Conservation (phyloP, 2,888 invertebrate species). For the Electrophaes corylata region DNA sequence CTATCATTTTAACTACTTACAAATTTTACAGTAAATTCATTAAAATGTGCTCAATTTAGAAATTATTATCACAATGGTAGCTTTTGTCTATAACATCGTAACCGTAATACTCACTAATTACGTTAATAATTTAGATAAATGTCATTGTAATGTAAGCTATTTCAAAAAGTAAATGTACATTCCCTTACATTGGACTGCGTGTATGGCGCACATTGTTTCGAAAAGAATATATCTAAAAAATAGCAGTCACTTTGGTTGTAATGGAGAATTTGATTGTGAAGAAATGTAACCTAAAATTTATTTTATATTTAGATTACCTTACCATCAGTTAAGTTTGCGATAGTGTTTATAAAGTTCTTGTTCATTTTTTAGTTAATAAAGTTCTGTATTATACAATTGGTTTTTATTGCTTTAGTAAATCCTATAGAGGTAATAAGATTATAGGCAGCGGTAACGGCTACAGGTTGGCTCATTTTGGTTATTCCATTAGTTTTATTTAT, state of each 20-base stretch:
- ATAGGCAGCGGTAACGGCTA: too few species aligned
- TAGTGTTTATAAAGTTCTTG: slow-evolving; percentile 36
- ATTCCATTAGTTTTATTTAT: too few species aligned
- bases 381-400: slow-evolving; percentile 45
- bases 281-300: slow-evolving; percentile 25
- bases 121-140: slow-evolving; percentile 3
- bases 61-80: slow-evolving; percentile 11
- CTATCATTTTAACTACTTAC: neutral
- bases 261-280: slow-evolving; percentile 28
- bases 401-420: neutral
- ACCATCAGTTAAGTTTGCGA: slow-evolving; percentile 48
- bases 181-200: slow-evolving; percentile 23
- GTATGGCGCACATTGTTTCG: slow-evolving; percentile 3
- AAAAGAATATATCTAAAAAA: slow-evolving; percentile 2
- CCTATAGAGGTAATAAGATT: too few species aligned
- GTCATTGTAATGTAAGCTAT: neutral
- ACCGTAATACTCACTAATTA: slow-evolving; percentile 28
- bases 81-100: slow-evolving; percentile 14
- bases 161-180: slow-evolving; percentile 16
- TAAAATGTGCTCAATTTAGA: slow-evolving; percentile 27
- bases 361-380: slow-evolving; percentile 49
- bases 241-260: slow-evolving; percentile 17
- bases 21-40: slow-evolving; percentile 1
- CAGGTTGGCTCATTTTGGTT: too few species aligned
- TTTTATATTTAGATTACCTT: slow-evolving; percentile 30